phyloP scores from a whole-genome alignment of 2,888 invertebrate genomes.

The Polymixis lichenea region DNA sequence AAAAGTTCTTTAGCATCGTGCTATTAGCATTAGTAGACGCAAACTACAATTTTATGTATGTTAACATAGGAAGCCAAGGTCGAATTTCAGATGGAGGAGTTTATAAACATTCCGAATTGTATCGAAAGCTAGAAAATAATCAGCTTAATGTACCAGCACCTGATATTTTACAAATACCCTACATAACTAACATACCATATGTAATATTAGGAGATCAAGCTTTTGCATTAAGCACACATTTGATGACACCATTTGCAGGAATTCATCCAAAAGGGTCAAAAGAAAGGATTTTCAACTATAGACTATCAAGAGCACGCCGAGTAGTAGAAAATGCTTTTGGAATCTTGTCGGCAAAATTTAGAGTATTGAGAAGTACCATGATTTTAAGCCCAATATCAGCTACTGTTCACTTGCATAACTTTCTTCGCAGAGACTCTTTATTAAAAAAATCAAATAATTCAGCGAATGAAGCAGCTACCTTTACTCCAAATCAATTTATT shows the following conservation, averaged over 20 bases:
- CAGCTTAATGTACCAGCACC: slow-evolving; percentile 48
- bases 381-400: background rate
- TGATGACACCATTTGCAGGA: slow-evolving; percentile 54
- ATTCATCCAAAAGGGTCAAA: slow-evolving; percentile 52
- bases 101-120: slow-evolving; percentile 50
- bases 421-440: slow-evolving; percentile 33
- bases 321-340: slow-evolving; percentile 56
- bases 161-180: slow-evolving; percentile 56
- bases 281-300: slow-evolving; percentile 56
- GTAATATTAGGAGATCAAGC: slow-evolving; percentile 57
- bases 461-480: slow-evolving; percentile 3
- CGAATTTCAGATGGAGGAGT: slow-evolving; percentile 54
- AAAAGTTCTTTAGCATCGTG: slow-evolving; percentile 42
- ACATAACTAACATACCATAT: slow-evolving; percentile 47
- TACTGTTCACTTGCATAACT: slow-evolving; percentile 52
- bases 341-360: slow-evolving; percentile 11
- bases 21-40: slow-evolving; percentile 54
- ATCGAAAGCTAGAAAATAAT: slow-evolving; percentile 49
- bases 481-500: slow-evolving; percentile 49
- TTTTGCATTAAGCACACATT: slow-evolving; percentile 44
- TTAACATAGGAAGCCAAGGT: slow-evolving; percentile 48
- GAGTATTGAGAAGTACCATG: no score
- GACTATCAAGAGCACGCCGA: slow-evolving; percentile 57
- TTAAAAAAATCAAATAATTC: background rate
- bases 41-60: slow-evolving; percentile 56